phyloP scores from a whole-genome alignment of 2,113 vertebrate genomes.

The Gopherus flavomarginatus region DNA sequence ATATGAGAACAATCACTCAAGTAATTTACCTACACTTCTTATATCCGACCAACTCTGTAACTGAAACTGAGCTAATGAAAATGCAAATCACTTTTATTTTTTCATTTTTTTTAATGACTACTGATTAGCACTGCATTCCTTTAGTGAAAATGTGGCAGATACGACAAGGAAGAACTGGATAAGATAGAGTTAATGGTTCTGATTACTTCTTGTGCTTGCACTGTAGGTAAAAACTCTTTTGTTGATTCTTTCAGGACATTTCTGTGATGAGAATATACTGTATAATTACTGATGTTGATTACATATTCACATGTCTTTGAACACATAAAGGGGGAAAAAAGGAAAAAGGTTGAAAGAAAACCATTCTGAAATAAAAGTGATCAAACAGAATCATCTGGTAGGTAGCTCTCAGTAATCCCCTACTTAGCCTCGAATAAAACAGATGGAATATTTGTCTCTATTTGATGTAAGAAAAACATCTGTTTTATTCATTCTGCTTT shows the following conservation, averaged over 20 bases:
- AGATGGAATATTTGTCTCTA: slow-evolving; percentile 45
- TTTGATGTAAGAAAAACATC: slow-evolving; percentile 43
- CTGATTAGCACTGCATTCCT: not conserved
- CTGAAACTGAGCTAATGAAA: not conserved
- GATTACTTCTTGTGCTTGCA: not conserved
- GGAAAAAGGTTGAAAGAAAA: slow-evolving; percentile 52
- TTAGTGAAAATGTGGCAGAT: not conserved
- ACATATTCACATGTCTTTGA: slow-evolving; percentile 36
- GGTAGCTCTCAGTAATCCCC: slow-evolving; percentile 37
- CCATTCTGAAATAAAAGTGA: slow-evolving; percentile 50
- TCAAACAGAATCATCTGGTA: slow-evolving; percentile 32
- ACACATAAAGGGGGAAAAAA: slow-evolving; percentile 10
- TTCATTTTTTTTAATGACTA: not conserved
- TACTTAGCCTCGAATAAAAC: slow-evolving; percentile 25
- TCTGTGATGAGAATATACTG: not conserved
- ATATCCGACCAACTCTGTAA: not conserved
- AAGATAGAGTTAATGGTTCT: not conserved
- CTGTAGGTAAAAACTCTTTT: not conserved
- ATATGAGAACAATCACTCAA: not conserved
- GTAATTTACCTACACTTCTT: not conserved
- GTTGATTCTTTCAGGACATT: slow-evolving; percentile 18
- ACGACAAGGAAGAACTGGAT: not conserved
- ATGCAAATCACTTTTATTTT: not conserved
- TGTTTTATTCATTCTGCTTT: slow-evolving; percentile 36
- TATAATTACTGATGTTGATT: slow-evolving; percentile 41